These are phyloP conservation scores for Phoeniculus purpureus DNA, from an alignment of 2,797 vertebrate genomes.

Conservation along the genomic window DNA sequence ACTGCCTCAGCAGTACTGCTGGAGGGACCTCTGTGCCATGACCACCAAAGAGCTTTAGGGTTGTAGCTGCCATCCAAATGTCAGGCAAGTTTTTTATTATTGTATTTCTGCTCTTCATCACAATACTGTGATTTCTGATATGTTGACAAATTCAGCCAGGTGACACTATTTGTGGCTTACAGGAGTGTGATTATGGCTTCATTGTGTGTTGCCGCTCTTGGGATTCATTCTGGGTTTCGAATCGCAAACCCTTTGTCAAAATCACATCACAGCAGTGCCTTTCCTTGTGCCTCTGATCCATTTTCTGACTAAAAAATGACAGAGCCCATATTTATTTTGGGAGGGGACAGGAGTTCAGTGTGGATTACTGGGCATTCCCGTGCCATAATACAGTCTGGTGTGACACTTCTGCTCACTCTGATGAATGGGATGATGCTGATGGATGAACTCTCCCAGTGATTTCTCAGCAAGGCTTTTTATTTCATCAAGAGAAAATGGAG, in stretches of 20 bases:
- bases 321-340: slow-evolving; percentile 49
- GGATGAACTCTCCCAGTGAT: slow-evolving; percentile 43
- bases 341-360: slow-evolving; percentile 5
- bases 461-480: slow-evolving; percentile 56
- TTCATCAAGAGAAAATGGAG: slow-evolving; percentile 73
- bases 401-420: slow-evolving; percentile 61
- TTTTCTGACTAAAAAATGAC: slow-evolving; percentile 49
- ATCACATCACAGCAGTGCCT: slow-evolving; percentile 36
- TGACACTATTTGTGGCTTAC: slow-evolving; percentile 61
- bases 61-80: not conserved
- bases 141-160: slow-evolving; percentile 31
- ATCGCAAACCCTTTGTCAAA: slow-evolving; percentile 43
- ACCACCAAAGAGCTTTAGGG: not conserved
- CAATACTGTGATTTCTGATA: slow-evolving; percentile 47
- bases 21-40: not conserved
- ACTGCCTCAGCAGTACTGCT: not conserved
- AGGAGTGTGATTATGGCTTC: slow-evolving; percentile 61
- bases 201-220: not conserved
- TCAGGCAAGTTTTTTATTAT: slow-evolving; percentile 14
- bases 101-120: slow-evolving; percentile 30
- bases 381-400: slow-evolving; percentile 21
- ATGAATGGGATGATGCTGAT: slow-evolving; percentile 34
- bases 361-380: slow-evolving; percentile 37
- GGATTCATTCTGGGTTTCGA: slow-evolving; percentile 46
- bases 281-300: not conserved